Percentiles rank a stretch among this genome's conserved stretches.
Conservation (phyloP, 2,888 invertebrate species). For the Xanthia togata region DNA sequence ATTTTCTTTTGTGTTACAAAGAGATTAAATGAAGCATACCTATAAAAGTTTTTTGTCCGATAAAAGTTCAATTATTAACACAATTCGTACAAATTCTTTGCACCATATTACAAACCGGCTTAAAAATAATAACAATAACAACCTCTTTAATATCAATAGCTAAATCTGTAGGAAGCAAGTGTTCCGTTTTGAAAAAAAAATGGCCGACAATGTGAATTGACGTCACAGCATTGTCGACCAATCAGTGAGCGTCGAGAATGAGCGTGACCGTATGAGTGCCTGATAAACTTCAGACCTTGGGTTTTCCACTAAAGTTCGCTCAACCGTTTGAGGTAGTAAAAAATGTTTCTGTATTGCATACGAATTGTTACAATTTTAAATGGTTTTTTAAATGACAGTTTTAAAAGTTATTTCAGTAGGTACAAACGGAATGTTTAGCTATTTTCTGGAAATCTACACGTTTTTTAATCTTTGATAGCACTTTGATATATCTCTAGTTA, state of each 20-base stretch:
- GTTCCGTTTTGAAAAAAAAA: constrained; percentile 63
- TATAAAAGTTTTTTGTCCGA: neutral
- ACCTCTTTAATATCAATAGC: constrained; percentile 42
- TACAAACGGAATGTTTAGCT: neutral
- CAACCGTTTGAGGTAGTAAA: constrained; percentile 58
- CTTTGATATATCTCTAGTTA: neutral
- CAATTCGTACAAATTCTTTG: neutral
- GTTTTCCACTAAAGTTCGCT: constrained; percentile 75
- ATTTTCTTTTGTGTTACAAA: constrained; percentile 17
- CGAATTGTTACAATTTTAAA: constrained; percentile 56
- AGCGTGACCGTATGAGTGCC: constrained; percentile 74
- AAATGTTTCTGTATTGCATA: constrained; percentile 52
- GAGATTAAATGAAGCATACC: neutral
- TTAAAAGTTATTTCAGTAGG: constrained; percentile 5
- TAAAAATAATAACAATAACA: constrained; percentile 39
- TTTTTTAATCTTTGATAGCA: neutral
- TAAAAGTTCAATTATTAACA: neutral
- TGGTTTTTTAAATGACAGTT: constrained; percentile 29
- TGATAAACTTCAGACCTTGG: constrained; percentile 85
- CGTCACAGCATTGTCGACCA: constrained; percentile 72
- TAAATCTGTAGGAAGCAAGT: constrained; percentile 67
- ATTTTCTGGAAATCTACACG: neutral
- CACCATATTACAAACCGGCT: neutral
- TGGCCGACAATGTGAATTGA: constrained; percentile 68
- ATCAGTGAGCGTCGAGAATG: constrained; percentile 38